A percentile compares a stretch with the other conserved stretches of the same genome.
These are phyloP conservation scores for Xiphydria camelus DNA, from an alignment of 2,888 invertebrate genomes.

Conservation along the genomic window DNA sequence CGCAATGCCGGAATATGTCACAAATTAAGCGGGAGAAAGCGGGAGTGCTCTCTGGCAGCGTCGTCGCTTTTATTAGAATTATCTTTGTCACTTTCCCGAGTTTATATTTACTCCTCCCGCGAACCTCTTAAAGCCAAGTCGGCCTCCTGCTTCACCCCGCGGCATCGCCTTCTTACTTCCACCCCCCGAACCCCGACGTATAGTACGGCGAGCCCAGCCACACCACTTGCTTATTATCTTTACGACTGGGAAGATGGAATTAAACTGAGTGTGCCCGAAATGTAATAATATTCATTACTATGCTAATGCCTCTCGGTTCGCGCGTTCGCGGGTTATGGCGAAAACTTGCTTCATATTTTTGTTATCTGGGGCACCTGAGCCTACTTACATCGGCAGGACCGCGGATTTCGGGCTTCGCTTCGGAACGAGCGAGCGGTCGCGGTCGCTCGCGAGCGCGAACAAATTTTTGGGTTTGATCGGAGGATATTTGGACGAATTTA, in stretches of 20 bases:
- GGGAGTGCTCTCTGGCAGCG: conserved; percentile 48
- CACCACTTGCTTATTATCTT: conserved; percentile 57
- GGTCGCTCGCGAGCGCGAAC: no score
- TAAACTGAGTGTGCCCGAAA: conserved; percentile 57
- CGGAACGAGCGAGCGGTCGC: no score
- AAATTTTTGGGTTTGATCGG: no score
- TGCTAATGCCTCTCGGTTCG: conserved; percentile 47
- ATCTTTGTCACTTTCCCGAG: conserved; percentile 58
- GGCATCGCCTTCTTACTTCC: conserved; percentile 5
- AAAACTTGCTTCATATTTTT: conserved; percentile 56
- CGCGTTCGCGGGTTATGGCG: conserved; percentile 44
- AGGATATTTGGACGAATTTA: no score
- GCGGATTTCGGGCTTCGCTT: conserved; percentile 11
- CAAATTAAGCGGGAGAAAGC: conserved; percentile 53
- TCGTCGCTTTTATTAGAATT: conserved; percentile 58
- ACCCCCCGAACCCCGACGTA: conserved; percentile 1
- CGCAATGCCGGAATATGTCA: conserved; percentile 56
- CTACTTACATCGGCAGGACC: conserved; percentile 24
- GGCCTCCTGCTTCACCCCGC: conserved; percentile 26
- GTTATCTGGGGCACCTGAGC: conserved; percentile 49
- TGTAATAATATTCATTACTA: conserved; percentile 59
- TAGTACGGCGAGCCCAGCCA: conserved; percentile 25
- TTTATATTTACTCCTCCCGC: conserved; percentile 56
- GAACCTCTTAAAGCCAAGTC: conserved; percentile 52
- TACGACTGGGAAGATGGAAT: conserved; percentile 58